Percentiles rank a stretch among this genome's conserved stretches.
phyloP scores from a whole-genome alignment of 2,888 invertebrate genomes.

The Eupeodes latifasciatus region DNA sequence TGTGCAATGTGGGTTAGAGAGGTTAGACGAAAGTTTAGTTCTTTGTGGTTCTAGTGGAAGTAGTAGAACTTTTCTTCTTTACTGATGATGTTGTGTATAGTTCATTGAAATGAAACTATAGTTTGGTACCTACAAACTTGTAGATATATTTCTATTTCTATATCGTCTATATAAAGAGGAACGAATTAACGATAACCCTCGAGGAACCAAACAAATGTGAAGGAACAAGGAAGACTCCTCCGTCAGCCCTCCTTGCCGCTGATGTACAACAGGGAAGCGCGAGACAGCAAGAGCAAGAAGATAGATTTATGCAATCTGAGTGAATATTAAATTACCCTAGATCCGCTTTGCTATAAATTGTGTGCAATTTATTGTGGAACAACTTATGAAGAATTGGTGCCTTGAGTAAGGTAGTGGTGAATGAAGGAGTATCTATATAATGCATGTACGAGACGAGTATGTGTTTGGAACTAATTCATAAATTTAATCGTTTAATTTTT shows the following conservation, averaged over 20 bases:
- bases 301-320: constrained; percentile 46
- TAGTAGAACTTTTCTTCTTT: background rate
- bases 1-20: constrained; percentile 28
- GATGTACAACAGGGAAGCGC: background rate
- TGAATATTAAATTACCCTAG: constrained; percentile 65
- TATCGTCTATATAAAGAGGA: constrained; percentile 18
- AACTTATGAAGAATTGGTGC: constrained; percentile 59
- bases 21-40: constrained; percentile 21
- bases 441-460: background rate
- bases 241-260: background rate
- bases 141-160: too few species aligned
- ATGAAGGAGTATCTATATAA: too few species aligned
- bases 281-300: background rate
- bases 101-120: constrained; percentile 43
- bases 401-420: constrained; percentile 30
- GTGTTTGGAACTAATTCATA: background rate
- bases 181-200: constrained; percentile 65
- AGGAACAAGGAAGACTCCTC: constrained; percentile 9
- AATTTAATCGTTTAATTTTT: background rate
- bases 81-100: constrained; percentile 13
- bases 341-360: constrained; percentile 68
- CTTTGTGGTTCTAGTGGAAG: constrained; percentile 32
- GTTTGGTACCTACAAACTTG: too few species aligned
- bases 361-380: constrained; percentile 67
- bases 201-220: constrained; percentile 31